These are phyloP conservation scores for Monarcha castaneiventris DNA, from an alignment of 2,113 vertebrate genomes.

Conservation along the genomic window DNA sequence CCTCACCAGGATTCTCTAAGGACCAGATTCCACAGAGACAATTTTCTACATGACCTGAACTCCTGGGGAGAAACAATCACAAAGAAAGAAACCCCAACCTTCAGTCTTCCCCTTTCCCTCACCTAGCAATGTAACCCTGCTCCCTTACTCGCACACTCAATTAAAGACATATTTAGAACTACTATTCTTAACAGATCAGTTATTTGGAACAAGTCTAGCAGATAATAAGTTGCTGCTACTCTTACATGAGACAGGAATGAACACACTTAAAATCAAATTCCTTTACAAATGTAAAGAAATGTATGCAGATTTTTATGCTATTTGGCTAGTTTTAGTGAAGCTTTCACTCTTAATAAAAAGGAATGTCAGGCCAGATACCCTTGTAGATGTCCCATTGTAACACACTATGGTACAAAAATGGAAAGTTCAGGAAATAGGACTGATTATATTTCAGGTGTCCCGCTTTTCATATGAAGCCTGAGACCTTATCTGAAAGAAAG, in stretches of 20 bases:
- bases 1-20: background rate
- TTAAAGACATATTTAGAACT: slow-evolving; percentile 23
- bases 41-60: background rate
- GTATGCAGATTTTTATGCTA: background rate
- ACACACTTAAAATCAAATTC: background rate
- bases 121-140: background rate
- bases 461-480: background rate
- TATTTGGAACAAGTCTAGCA: slow-evolving; percentile 13
- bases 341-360: background rate
- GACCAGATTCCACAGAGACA: background rate
- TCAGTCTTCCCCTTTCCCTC: background rate
- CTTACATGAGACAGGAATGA: background rate
- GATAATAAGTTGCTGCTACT: background rate
- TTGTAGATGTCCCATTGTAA: background rate
- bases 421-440: background rate
- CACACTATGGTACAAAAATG: background rate
- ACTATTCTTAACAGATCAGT: slow-evolving; percentile 8
- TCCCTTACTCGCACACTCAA: background rate
- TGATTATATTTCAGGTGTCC: background rate
- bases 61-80: background rate
- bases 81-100: background rate
- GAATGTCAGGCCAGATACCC: background rate
- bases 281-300: background rate
- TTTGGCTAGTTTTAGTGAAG: background rate
- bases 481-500: background rate